Conservation (phyloP, 2,888 invertebrate species). For the Furcula furcula region DNA sequence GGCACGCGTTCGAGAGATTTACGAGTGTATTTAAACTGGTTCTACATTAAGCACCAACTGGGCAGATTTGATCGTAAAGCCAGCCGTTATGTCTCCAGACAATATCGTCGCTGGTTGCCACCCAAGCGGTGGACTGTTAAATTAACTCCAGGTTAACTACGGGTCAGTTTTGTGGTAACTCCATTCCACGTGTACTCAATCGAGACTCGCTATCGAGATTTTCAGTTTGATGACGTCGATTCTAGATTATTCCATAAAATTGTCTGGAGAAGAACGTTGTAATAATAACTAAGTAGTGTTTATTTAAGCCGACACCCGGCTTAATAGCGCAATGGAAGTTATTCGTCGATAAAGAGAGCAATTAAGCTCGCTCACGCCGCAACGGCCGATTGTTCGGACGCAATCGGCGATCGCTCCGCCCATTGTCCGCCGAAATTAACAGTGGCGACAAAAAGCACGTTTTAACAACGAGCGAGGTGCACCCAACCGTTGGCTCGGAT, state of each 20-base stretch:
- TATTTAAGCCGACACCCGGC: no score
- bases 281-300: slow-evolving; percentile 34
- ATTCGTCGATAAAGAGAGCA: slow-evolving; percentile 60
- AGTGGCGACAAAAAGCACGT: slow-evolving; percentile 53
- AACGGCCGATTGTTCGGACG: slow-evolving; percentile 53
- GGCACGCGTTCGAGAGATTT: slow-evolving; percentile 72
- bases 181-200: slow-evolving; percentile 3
- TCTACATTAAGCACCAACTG: slow-evolving; percentile 74
- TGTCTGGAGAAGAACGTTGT: slow-evolving; percentile 30
- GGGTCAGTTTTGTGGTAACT: slow-evolving; percentile 44
- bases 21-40: slow-evolving; percentile 79
- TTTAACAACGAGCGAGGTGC: slow-evolving; percentile 25
- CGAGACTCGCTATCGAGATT: slow-evolving; percentile 2
- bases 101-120: slow-evolving; percentile 70
- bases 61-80: slow-evolving; percentile 75
- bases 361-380: slow-evolving; percentile 62
- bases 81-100: slow-evolving; percentile 69
- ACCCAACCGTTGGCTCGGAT: slow-evolving; percentile 16
- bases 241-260: slow-evolving; percentile 19
- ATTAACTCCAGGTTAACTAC: slow-evolving; percentile 67
- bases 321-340: slow-evolving; percentile 49
- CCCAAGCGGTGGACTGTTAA: slow-evolving; percentile 64
- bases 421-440: slow-evolving; percentile 68
- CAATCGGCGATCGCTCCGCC: slow-evolving; percentile 51
- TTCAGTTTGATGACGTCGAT: slow-evolving; percentile 11